Percentiles rank a stretch among this genome's conserved stretches.
Conservation (phyloP, 2,113 vertebrate species). For the Macquaria ambigua region DNA sequence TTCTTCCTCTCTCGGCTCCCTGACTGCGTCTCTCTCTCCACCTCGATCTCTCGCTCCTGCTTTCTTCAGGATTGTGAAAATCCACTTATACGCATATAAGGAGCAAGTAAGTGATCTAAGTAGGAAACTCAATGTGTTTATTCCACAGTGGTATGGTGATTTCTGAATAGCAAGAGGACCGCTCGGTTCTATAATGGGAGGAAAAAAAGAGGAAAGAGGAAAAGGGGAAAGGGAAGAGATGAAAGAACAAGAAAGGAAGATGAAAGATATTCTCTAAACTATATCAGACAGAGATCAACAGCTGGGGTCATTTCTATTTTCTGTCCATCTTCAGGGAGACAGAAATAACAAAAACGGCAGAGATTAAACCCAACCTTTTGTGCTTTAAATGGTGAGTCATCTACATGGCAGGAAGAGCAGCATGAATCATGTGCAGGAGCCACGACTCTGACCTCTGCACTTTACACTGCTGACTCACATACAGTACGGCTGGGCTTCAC, state of each 20-base stretch:
- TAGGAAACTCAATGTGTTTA: neutral
- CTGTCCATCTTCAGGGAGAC: neutral
- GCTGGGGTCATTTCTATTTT: neutral
- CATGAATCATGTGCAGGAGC: constrained; percentile 41
- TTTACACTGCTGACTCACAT: constrained; percentile 10
- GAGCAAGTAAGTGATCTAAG: constrained; percentile 8
- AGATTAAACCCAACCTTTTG: constrained; percentile 48
- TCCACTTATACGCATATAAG: constrained; percentile 8
- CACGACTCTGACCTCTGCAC: constrained; percentile 37
- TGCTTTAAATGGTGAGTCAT: constrained; percentile 41
- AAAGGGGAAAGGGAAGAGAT: neutral
- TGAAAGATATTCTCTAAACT: neutral
- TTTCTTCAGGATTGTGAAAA: neutral
- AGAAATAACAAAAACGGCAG: neutral
- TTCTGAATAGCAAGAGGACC: neutral
- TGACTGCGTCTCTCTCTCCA: neutral
- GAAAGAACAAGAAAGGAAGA: neutral
- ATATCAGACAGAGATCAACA: constrained; percentile 10
- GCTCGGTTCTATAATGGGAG: neutral
- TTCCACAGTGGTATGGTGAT: neutral
- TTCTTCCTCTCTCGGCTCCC: neutral
- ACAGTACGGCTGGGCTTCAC: neutral
- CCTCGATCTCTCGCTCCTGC: neutral
- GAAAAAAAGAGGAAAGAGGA: neutral
- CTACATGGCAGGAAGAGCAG: neutral